Percentiles rank a stretch among this genome's conserved stretches.
These are phyloP conservation scores for Bergia puertoricense DNA, from an alignment of 92 coral and sea anemone genomes.

Conservation along the genomic window DNA sequence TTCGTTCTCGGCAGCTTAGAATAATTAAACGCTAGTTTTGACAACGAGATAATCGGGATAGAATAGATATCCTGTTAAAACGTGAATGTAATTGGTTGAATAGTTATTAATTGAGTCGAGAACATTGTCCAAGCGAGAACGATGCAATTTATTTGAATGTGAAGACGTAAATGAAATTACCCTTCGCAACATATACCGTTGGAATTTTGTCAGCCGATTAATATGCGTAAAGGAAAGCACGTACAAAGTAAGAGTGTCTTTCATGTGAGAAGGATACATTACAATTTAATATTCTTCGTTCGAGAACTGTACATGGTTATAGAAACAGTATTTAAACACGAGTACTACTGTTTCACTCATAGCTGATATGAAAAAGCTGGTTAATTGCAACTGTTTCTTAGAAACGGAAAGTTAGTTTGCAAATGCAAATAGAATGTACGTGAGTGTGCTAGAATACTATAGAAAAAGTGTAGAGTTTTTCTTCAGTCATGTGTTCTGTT, in stretches of 20 bases:
- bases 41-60: not conserved
- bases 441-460: not conserved
- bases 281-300: not conserved
- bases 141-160: constrained; percentile 19
- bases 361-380: not conserved
- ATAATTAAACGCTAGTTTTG: not conserved
- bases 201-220: not conserved
- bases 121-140: not conserved
- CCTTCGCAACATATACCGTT: not conserved
- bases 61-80: not conserved
- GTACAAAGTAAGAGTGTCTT: not conserved
- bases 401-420: constrained; percentile 3
- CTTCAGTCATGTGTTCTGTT: constrained; percentile 1
- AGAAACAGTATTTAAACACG: not conserved
- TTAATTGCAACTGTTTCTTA: not conserved
- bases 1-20: not conserved
- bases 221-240: not conserved
- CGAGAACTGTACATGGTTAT: not conserved
- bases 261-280: not conserved
- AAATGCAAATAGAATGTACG: not conserved
- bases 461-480: not conserved
- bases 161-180: not conserved
- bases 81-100: not conserved
- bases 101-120: not conserved
- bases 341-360: not conserved